Percentiles rank a stretch among this genome's conserved stretches.
phyloP scores from a whole-genome alignment of 2,888 invertebrate species.

The Hirudinaria manillensis region DNA sequence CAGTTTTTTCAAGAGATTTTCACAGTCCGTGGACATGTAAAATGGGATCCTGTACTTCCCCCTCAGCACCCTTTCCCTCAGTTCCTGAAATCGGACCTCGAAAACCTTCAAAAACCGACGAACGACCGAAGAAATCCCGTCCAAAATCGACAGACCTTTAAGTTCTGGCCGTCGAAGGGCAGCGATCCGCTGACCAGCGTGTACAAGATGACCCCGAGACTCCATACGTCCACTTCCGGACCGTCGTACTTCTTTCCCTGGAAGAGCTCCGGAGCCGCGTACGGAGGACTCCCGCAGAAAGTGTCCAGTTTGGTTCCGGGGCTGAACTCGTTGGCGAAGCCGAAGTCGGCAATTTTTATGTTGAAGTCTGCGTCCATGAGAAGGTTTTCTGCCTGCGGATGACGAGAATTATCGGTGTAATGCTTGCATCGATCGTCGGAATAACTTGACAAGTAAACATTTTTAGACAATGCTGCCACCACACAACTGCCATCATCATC shows the following conservation, averaged over 20 bases:
- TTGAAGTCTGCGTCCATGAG: constrained; percentile 99
- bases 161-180: constrained; percentile 98
- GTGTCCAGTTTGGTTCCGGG: constrained; percentile 98
- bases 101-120: not conserved
- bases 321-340: constrained; percentile 97
- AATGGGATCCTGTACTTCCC: constrained; percentile 99
- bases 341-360: constrained; percentile 99
- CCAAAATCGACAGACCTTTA: constrained; percentile 59
- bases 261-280: constrained; percentile 90
- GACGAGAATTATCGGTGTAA: not conserved
- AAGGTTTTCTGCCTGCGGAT: constrained; percentile 85
- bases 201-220: constrained; percentile 80
- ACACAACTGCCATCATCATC: not conserved
- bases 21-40: constrained; percentile 99
- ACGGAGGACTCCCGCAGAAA: constrained; percentile 81
- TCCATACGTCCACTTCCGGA: constrained; percentile 54
- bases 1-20: constrained; percentile 98
- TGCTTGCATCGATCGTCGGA: not conserved
- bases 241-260: constrained; percentile 61
- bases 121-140: not conserved
- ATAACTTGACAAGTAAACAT: not conserved
- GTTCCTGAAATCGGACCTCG: constrained; percentile 60
- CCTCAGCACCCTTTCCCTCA: constrained; percentile 89
- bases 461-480: not conserved
- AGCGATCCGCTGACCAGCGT: constrained; percentile 97